Evolutionary conservation across 2,797 vertebrate species (phyloP).

Genomic region (Anabacerthia variegaticeps): DNA sequence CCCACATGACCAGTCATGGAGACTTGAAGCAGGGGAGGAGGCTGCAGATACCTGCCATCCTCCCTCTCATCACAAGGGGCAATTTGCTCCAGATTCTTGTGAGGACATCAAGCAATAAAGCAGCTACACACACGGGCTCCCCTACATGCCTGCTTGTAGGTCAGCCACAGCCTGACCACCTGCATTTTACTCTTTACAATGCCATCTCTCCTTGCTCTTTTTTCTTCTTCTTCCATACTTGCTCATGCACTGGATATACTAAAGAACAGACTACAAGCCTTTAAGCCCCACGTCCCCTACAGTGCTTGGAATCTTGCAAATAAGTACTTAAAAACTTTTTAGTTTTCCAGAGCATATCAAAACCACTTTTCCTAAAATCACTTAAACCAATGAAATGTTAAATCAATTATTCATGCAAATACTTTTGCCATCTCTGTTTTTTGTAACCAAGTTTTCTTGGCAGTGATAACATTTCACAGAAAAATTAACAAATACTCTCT

Average conservation of each 20-base stretch:
- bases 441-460: slow-evolving; percentile 67
- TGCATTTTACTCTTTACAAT: background rate
- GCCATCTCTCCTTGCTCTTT: background rate
- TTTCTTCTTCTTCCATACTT: background rate
- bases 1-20: background rate
- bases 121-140: background rate
- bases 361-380: slow-evolving; percentile 43
- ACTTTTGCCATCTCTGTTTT: slow-evolving; percentile 56
- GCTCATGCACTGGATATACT: rapidly evolving
- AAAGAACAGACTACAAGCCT: background rate
- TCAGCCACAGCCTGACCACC: background rate
- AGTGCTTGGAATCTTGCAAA: background rate
- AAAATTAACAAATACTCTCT: slow-evolving; percentile 60
- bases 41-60: background rate
- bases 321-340: slow-evolving; percentile 18
- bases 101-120: background rate
- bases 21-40: background rate
- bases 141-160: background rate
- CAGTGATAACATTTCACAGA: slow-evolving; percentile 67
- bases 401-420: slow-evolving; percentile 65
- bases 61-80: background rate
- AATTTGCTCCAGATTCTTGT: background rate
- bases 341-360: slow-evolving; percentile 38
- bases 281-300: background rate
- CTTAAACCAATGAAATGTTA: slow-evolving; percentile 53